Percentiles rank a stretch among this genome's conserved stretches.
Evolutionary conservation across 2,888 invertebrate genomes (phyloP).

Genomic region (Heliothis peltigera): DNA sequence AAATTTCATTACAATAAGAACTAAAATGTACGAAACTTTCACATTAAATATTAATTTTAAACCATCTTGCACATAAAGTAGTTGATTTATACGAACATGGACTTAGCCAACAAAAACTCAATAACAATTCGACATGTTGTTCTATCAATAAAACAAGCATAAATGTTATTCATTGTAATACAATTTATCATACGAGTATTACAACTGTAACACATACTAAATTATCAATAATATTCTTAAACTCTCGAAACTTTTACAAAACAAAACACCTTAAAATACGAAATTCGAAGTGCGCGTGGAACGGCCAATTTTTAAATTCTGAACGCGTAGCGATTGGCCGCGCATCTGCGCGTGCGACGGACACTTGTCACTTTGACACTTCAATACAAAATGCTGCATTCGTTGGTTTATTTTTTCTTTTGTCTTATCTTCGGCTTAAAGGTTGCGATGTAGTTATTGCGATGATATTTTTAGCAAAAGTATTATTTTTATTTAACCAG

Average conservation of each 20-base stretch:
- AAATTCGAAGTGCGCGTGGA: slow-evolving; percentile 58
- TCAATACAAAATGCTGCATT: slow-evolving; percentile 79
- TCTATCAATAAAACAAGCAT: slow-evolving; percentile 23
- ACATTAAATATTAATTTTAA: background rate
- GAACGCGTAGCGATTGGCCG: slow-evolving; percentile 66
- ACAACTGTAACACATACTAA: slow-evolving; percentile 46
- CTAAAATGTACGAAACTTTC: no score
- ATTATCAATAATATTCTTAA: slow-evolving; percentile 24
- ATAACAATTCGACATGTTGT: slow-evolving; percentile 19
- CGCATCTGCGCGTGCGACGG: slow-evolving; percentile 78
- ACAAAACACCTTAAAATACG: slow-evolving; percentile 40
- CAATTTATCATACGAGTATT: slow-evolving; percentile 49
- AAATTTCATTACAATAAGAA: no score
- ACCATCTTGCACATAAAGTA: slow-evolving; percentile 14
- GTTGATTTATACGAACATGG: slow-evolving; percentile 18
- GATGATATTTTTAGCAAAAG: slow-evolving; percentile 7
- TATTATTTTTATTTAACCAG: background rate
- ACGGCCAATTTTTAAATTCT: slow-evolving; percentile 72
- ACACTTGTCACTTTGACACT: slow-evolving; percentile 85
- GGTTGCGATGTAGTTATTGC: slow-evolving; percentile 17
- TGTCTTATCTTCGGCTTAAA: slow-evolving; percentile 51
- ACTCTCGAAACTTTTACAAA: slow-evolving; percentile 37
- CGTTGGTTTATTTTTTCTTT: slow-evolving; percentile 60
- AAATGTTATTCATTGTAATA: slow-evolving; percentile 29
- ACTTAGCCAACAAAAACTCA: slow-evolving; percentile 24